phyloP scores from a whole-genome alignment of 2,113 vertebrate genomes.

The Amphilophus citrinellus region DNA sequence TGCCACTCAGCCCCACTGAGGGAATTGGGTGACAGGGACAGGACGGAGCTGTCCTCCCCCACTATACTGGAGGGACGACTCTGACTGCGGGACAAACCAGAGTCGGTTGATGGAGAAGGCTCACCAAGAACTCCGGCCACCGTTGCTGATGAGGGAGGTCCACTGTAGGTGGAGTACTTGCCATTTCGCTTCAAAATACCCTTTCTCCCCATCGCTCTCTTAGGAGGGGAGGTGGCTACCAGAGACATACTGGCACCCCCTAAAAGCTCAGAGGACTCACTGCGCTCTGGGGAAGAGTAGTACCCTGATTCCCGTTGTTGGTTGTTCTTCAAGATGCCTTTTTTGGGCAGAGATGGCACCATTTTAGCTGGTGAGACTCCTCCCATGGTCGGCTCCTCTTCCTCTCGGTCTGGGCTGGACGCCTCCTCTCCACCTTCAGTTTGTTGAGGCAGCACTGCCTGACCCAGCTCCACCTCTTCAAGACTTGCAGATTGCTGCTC shows the following conservation, averaged over 20 bases:
- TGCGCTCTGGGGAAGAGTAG: constrained; percentile 97
- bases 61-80: constrained; percentile 92
- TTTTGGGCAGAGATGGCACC: constrained; percentile 91
- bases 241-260: constrained; percentile 78
- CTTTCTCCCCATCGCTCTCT: constrained; percentile 83
- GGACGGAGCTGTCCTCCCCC: constrained; percentile 88
- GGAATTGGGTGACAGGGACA: constrained; percentile 87
- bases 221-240: constrained; percentile 75
- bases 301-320: constrained; percentile 94
- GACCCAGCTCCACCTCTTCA: constrained; percentile 83
- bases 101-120: constrained; percentile 76
- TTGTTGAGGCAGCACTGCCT: constrained; percentile 43
- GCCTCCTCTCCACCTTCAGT: constrained; percentile 71
- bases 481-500: constrained; percentile 89
- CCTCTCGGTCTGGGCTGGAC: constrained; percentile 82
- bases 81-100: constrained; percentile 90
- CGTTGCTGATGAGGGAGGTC: constrained; percentile 66
- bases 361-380: constrained; percentile 82
- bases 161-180: constrained; percentile 88
- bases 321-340: constrained; percentile 98
- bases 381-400: constrained; percentile 66
- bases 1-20: constrained; percentile 85
- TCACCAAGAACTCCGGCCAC: constrained; percentile 71
- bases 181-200: constrained; percentile 96
- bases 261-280: constrained; percentile 92